These are phyloP conservation scores for Fissipunctia ypsillon DNA, from an alignment of 2,888 invertebrate genomes.

Conservation along the genomic window DNA sequence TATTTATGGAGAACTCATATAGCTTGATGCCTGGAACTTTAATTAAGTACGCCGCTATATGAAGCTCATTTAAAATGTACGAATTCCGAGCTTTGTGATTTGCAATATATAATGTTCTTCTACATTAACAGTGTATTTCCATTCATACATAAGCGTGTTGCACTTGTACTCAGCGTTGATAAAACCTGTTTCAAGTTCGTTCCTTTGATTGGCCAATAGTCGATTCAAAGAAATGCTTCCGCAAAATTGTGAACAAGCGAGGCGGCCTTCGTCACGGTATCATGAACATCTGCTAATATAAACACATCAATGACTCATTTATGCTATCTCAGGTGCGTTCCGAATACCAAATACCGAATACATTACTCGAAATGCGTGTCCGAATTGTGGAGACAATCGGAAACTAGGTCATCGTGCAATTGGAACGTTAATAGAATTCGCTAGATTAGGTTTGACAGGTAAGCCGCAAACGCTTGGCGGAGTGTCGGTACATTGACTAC, in stretches of 20 bases:
- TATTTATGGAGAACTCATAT: constrained; percentile 42
- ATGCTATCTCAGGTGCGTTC: constrained; percentile 67
- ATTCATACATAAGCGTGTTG: background rate
- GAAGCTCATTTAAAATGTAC: constrained; percentile 10
- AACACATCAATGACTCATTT: constrained; percentile 68
- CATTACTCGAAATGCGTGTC: constrained; percentile 65
- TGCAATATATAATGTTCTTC: background rate
- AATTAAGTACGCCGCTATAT: constrained; percentile 27
- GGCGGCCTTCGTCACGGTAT: constrained; percentile 61
- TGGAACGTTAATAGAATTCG: constrained; percentile 62
- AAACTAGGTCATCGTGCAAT: constrained; percentile 65
- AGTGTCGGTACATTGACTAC: constrained; percentile 41
- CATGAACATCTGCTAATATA: constrained; percentile 52
- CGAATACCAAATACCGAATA: constrained; percentile 64
- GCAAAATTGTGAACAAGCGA: constrained; percentile 36
- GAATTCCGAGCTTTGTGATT: background rate
- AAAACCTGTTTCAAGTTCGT: constrained; percentile 23
- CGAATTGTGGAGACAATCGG: constrained; percentile 67
- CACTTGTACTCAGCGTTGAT: background rate
- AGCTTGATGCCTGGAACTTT: constrained; percentile 25
- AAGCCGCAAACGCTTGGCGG: constrained; percentile 36
- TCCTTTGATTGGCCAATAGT: constrained; percentile 30
- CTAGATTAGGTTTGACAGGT: constrained; percentile 61
- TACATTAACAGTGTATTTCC: background rate
- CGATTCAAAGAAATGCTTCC: constrained; percentile 54